These are phyloP conservation scores for Galleria mellonella DNA, from an alignment of 1,140 invertebrate species.

Conservation along the genomic window DNA sequence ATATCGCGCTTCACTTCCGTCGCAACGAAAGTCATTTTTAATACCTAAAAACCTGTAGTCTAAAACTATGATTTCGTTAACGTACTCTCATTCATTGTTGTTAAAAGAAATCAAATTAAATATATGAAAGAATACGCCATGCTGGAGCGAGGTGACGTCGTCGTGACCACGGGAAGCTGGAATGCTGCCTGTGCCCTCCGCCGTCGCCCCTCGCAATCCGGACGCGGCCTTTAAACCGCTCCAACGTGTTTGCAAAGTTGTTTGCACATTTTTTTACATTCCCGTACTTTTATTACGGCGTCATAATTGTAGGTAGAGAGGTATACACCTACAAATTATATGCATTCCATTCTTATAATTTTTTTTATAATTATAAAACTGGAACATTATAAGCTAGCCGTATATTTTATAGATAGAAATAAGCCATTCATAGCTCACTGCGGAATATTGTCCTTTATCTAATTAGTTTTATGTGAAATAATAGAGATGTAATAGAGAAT, in stretches of 20 bases:
- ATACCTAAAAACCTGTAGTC: constrained; percentile 1
- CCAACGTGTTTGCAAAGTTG: constrained; percentile 69
- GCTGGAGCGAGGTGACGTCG: constrained; percentile 47
- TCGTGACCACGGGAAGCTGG: constrained; percentile 53
- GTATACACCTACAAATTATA: too few relatives aligned
- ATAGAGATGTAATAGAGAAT: too few relatives aligned
- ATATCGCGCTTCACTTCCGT: constrained; percentile 32
- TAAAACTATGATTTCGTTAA: constrained; percentile 1
- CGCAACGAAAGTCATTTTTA: constrained; percentile 3
- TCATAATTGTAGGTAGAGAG: too few relatives aligned
- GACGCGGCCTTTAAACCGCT: constrained; percentile 67
- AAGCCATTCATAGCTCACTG: neutral
- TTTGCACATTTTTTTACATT: constrained; percentile 73
- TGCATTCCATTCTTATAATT: too few relatives aligned
- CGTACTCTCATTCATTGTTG: constrained; percentile 38
- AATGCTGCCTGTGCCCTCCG: constrained; percentile 60
- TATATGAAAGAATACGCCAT: constrained; percentile 40
- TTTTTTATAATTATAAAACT: too few relatives aligned
- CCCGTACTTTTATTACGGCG: constrained; percentile 51
- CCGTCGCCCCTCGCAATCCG: constrained; percentile 63
- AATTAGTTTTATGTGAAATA: too few relatives aligned
- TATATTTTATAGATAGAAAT: neutral
- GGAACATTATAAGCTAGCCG: too few relatives aligned
- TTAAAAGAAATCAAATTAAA: constrained; percentile 31
- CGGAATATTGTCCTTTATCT: too few relatives aligned